These are phyloP conservation scores for Xylocopa sonorina DNA, from an alignment of 1,140 invertebrate genomes.

Conservation along the genomic window DNA sequence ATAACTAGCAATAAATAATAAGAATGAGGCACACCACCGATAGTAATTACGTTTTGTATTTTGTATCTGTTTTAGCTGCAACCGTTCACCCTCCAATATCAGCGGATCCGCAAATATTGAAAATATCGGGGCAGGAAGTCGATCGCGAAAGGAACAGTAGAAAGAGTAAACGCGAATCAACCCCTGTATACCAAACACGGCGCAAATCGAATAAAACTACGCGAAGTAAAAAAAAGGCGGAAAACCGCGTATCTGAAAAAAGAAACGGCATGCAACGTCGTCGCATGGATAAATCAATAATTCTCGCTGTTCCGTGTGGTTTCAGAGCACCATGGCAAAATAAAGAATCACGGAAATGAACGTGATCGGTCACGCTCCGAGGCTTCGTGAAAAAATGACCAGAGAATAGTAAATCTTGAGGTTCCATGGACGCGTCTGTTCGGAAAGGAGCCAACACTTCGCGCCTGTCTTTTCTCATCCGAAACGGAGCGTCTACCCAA, in stretches of 20 bases:
- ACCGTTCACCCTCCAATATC: not conserved
- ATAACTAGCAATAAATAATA: too few species aligned
- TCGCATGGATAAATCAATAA: not conserved
- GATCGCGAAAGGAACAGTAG: not conserved
- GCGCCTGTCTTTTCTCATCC: too few species aligned
- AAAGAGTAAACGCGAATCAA: not conserved
- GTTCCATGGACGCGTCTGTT: not conserved
- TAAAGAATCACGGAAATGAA: constrained; percentile 22
- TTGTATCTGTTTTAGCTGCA: too few species aligned
- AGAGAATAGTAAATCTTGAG: not conserved
- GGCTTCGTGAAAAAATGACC: constrained; percentile 8
- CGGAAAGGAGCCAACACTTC: not conserved
- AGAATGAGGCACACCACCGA: too few species aligned
- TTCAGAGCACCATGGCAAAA: not conserved
- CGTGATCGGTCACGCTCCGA: constrained; percentile 17
- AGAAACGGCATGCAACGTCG: not conserved
- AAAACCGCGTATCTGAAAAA: too few species aligned
- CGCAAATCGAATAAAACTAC: too few species aligned
- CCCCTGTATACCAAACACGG: too few species aligned
- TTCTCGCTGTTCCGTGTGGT: not conserved
- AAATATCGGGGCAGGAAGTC: not conserved
- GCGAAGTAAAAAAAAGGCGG: not conserved
- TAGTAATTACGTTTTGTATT: too few species aligned
- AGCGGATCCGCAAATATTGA: not conserved
- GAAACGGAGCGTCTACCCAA: not conserved